These are phyloP conservation scores for Pycnonotus jocosus DNA, from an alignment of 2,113 vertebrate genomes.

Conservation along the genomic window DNA sequence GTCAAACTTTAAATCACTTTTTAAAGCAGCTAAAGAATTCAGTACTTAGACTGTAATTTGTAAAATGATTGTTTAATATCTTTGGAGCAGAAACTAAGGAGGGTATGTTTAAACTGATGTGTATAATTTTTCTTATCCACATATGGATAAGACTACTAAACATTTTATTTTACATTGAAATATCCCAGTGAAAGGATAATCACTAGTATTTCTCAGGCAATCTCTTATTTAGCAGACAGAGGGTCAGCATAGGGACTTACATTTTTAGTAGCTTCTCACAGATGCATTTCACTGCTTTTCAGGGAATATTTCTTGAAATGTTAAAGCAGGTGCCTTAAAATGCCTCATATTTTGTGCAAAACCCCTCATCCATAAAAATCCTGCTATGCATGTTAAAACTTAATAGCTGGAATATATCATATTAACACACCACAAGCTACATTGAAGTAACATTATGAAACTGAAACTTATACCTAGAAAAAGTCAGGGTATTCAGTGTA, in stretches of 20 bases:
- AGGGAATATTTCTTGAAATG: constrained; percentile 63
- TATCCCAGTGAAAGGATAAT: background rate
- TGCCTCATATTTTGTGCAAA: constrained; percentile 29
- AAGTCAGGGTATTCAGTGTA: constrained; percentile 29
- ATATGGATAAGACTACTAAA: background rate
- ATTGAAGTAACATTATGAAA: constrained; percentile 52
- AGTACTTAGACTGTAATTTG: background rate
- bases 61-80: background rate
- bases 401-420: constrained; percentile 61
- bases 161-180: background rate
- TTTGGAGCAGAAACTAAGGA: background rate
- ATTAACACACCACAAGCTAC: constrained; percentile 40
- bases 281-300: constrained; percentile 27
- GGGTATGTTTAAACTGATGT: background rate
- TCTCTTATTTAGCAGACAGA: background rate
- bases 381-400: constrained; percentile 46
- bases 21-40: background rate
- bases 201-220: background rate
- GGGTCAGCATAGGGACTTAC: background rate
- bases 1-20: background rate
- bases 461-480: background rate
- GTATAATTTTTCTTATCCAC: background rate
- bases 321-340: constrained; percentile 66
- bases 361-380: constrained; percentile 40
- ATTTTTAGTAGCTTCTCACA: constrained; percentile 4